phyloP scores from a whole-genome alignment of 2,797 vertebrate species.

The Todus mexicanus region DNA sequence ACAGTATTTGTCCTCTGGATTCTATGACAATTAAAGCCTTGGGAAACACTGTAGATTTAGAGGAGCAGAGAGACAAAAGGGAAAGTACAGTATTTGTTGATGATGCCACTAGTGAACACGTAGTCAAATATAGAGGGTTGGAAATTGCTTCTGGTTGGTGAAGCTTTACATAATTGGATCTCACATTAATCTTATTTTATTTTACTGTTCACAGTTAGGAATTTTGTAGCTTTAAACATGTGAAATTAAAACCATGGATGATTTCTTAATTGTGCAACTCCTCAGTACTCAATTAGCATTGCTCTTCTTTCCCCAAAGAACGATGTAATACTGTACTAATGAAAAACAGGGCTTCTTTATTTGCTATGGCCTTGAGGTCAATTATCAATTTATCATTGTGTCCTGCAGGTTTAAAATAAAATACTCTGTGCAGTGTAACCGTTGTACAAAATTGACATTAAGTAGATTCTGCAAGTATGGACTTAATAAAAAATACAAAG shows the following conservation, averaged over 20 bases:
- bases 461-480: constrained; percentile 81
- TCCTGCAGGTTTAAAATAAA: constrained; percentile 81
- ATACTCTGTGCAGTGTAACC: constrained; percentile 76
- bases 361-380: constrained; percentile 83
- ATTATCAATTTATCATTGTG: constrained; percentile 85
- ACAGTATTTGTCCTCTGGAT: not conserved
- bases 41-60: not conserved
- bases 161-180: not conserved
- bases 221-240: constrained; percentile 36
- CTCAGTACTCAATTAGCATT: constrained; percentile 60
- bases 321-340: constrained; percentile 80
- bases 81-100: not conserved
- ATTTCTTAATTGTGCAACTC: constrained; percentile 70
- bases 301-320: constrained; percentile 62
- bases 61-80: not conserved
- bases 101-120: not conserved
- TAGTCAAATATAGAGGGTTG: not conserved
- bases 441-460: constrained; percentile 79
- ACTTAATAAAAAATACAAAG: constrained; percentile 83
- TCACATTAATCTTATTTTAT: constrained; percentile 51
- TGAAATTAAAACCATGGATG: constrained; percentile 58
- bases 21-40: not conserved
- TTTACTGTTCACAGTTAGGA: constrained; percentile 43
- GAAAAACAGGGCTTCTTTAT: constrained; percentile 85
- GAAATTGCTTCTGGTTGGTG: not conserved